Evolutionary conservation across 2,888 invertebrate species (phyloP).

Genomic region (Chironomus riparius): DNA sequence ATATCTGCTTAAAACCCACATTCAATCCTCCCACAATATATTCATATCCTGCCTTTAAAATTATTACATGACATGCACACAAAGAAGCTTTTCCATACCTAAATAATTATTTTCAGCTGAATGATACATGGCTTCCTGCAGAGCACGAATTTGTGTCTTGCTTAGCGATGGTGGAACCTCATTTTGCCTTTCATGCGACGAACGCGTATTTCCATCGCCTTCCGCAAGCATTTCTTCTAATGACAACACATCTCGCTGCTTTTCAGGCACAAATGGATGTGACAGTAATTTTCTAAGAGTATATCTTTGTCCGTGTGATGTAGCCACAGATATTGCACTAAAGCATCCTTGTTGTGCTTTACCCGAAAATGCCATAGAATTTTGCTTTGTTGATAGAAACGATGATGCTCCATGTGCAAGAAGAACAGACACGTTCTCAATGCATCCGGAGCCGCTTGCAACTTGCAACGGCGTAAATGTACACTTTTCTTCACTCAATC

Average conservation of each 20-base stretch:
- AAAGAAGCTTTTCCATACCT: slow-evolving; percentile 43
- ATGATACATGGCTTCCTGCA: slow-evolving; percentile 92
- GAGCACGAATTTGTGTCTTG: slow-evolving; percentile 72
- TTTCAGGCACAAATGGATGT: slow-evolving; percentile 57
- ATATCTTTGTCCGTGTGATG: slow-evolving; percentile 75
- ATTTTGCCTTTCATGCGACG: slow-evolving; percentile 37
- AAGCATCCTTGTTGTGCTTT: slow-evolving; percentile 81
- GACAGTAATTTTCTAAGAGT: slow-evolving; percentile 69
- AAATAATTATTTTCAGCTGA: slow-evolving; percentile 85
- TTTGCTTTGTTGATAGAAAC: slow-evolving; percentile 74
- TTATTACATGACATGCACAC: too few relatives aligned
- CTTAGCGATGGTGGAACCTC: slow-evolving; percentile 48
- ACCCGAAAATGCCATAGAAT: slow-evolving; percentile 75
- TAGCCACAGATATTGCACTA: slow-evolving; percentile 81
- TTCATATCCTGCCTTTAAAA: too few relatives aligned
- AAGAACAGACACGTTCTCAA: slow-evolving; percentile 70
- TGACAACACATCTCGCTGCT: slow-evolving; percentile 62
- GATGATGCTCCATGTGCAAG: slow-evolving; percentile 80
- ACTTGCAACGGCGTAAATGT: slow-evolving; percentile 83
- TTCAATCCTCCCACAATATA: too few relatives aligned
- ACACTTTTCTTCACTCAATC: slow-evolving; percentile 71
- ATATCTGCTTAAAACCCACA: too few relatives aligned
- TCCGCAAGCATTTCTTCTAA: slow-evolving; percentile 86
- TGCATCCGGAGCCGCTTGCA: slow-evolving; percentile 70
- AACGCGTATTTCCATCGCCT: slow-evolving; percentile 48